Evolutionary conservation across 1,140 invertebrate genomes (phyloP).

Genomic region (Mesaphorura yosii): DNA sequence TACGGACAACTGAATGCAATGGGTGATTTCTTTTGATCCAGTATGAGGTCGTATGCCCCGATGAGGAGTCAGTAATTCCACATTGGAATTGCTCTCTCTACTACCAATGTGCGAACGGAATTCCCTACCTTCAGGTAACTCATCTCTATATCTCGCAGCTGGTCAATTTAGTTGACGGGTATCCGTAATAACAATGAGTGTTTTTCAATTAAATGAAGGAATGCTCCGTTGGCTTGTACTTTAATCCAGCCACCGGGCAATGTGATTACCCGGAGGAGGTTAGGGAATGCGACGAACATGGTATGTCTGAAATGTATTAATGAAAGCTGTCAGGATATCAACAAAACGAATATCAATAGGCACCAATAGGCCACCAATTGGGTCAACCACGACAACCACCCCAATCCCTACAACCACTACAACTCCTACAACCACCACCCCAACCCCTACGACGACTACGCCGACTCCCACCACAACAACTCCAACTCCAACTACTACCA

Average conservation of each 20-base stretch:
- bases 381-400: neutral
- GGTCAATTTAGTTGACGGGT: no score
- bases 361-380: neutral
- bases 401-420: neutral
- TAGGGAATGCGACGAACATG: neutral
- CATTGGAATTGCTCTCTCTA: slow-evolving; percentile 11
- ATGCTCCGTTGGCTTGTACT: neutral
- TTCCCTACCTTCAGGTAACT: no score
- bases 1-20: no score
- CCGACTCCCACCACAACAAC: neutral
- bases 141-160: no score
- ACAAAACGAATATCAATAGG: neutral
- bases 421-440: neutral
- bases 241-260: neutral
- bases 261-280: slow-evolving; percentile 8
- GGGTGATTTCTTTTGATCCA: no score
- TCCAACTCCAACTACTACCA: neutral
- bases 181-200: no score
- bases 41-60: no score
- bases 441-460: neutral
- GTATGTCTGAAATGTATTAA: no score
- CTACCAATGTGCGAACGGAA: slow-evolving; percentile 7
- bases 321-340: no score
- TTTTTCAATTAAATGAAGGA: no score
- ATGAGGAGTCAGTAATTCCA: no score